A percentile compares a stretch with the other conserved stretches of the same genome.
These are phyloP conservation scores for Ceriagrion tenellum DNA, from an alignment of 2,888 invertebrate genomes.

Conservation along the genomic window DNA sequence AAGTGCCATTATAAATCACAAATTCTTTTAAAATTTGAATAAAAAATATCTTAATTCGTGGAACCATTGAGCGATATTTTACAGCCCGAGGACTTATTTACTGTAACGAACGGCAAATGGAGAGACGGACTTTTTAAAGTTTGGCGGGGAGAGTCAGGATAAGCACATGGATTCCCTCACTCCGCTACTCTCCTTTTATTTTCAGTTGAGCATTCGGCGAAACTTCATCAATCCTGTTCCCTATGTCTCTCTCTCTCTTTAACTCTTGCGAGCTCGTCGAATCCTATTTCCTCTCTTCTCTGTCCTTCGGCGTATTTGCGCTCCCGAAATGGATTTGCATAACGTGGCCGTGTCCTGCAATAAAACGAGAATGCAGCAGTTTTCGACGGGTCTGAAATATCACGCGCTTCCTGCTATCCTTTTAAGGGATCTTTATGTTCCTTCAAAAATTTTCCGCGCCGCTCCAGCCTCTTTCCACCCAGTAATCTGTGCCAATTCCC, in stretches of 20 bases:
- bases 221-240: slow-evolving; percentile 7
- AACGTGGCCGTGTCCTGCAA: slow-evolving; percentile 7
- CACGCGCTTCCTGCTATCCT: neutral
- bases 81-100: neutral
- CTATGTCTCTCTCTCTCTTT: neutral
- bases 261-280: neutral
- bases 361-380: neutral
- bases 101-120: too few species aligned
- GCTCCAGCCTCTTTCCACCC: neutral
- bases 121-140: too few species aligned
- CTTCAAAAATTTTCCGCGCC: neutral
- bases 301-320: slow-evolving; percentile 5
- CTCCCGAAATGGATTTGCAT: slow-evolving; percentile 18
- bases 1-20: too few species aligned
- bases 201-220: neutral
- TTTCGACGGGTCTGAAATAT: slow-evolving; percentile 1
- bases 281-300: neutral
- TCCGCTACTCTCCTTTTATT: neutral
- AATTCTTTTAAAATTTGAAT: too few species aligned
- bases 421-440: neutral
- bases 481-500: slow-evolving; percentile 16
- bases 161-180: neutral
- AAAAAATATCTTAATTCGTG: too few species aligned
- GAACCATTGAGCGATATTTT: neutral
- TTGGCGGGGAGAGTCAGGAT: neutral